phyloP scores from a whole-genome alignment of 2,797 vertebrate species.

The Falco novaeseelandiae region DNA sequence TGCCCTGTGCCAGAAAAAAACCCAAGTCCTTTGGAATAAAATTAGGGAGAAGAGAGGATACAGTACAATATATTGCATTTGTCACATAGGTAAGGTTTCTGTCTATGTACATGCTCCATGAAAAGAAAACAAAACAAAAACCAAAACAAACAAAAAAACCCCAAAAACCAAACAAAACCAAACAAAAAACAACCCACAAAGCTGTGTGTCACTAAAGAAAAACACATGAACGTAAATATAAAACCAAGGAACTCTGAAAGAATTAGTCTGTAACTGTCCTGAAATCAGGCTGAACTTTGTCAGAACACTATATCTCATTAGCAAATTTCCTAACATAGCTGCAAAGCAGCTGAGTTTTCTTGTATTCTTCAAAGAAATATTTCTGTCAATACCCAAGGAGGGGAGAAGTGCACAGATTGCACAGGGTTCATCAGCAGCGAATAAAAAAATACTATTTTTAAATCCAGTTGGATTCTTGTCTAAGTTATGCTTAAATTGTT shows the following conservation, averaged over 20 bases:
- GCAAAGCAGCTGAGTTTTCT: neutral
- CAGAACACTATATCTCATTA: neutral
- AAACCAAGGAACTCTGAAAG: neutral
- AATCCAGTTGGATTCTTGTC: neutral
- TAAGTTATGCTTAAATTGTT: neutral
- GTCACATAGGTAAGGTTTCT: neutral
- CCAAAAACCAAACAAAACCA: no score
- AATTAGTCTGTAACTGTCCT: neutral
- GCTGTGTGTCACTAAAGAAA: neutral
- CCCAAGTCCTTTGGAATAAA: neutral
- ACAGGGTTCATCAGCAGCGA: neutral
- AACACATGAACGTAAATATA: neutral
- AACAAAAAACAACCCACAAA: neutral
- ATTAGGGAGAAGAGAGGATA: neutral
- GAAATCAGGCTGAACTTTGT: neutral
- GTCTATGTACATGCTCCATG: neutral
- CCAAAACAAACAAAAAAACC: no score
- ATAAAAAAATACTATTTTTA: neutral
- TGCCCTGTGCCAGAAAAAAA: neutral
- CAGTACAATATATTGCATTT: neutral
- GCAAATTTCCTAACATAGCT: neutral
- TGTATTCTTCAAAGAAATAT: neutral
- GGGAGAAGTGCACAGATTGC: neutral
- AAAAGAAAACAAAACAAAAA: neutral
- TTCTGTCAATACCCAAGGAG: neutral